A percentile compares a stretch with the other conserved stretches of the same genome.
Conservation (phyloP, 1,140 invertebrate species). For the Wiebesia pumilae region DNA sequence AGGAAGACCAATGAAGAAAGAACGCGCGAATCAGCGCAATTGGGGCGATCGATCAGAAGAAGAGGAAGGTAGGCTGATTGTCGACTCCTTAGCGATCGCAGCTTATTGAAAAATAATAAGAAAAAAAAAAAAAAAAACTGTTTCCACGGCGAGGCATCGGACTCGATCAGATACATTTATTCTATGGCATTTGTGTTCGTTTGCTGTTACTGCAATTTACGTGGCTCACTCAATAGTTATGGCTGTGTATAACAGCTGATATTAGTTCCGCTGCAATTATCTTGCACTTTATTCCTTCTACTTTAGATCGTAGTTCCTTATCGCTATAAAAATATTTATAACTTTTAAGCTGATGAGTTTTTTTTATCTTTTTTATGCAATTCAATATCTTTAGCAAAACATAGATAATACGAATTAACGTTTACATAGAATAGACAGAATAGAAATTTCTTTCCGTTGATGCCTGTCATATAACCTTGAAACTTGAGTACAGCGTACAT, state of each 20-base stretch:
- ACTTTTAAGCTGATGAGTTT: background rate
- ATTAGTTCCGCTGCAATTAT: background rate
- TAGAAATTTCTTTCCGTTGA: too few species aligned
- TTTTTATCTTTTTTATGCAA: background rate
- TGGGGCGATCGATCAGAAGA: background rate
- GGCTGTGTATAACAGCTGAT: background rate
- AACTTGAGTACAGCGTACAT: too few species aligned
- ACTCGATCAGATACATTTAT: background rate
- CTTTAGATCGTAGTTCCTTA: background rate
- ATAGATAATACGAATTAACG: too few species aligned
- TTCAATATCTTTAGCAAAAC: too few species aligned
- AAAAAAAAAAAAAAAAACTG: background rate
- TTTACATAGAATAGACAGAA: too few species aligned
- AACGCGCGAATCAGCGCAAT: background rate
- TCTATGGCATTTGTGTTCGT: background rate
- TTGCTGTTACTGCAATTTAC: background rate
- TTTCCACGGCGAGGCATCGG: background rate
- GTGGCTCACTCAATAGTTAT: background rate
- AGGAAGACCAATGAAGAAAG: background rate
- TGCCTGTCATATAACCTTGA: too few species aligned
- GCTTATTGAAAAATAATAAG: background rate
- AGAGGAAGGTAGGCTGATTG: background rate
- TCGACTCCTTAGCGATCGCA: background rate
- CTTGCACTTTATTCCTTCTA: background rate
- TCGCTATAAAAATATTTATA: background rate